A percentile compares a stretch with the other conserved stretches of the same genome.
Conservation (phyloP, 2,888 invertebrate species). For the Ophion slaviceki region DNA sequence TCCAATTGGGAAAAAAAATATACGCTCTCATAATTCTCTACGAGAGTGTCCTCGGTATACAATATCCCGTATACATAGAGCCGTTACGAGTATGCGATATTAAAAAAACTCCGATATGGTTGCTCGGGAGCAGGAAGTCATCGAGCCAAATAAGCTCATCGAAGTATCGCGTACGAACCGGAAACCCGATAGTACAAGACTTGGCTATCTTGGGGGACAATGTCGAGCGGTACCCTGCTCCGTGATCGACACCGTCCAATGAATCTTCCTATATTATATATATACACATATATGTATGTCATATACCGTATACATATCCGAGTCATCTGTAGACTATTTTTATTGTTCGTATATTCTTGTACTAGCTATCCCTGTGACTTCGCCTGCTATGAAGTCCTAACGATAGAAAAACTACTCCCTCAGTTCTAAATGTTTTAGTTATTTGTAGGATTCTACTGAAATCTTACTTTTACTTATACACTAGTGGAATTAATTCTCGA, state of each 20-base stretch:
- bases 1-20: constrained; percentile 1
- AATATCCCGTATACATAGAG: constrained; percentile 35
- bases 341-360: not conserved
- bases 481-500: no score
- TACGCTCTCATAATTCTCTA: constrained; percentile 26
- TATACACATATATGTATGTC: not conserved
- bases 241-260: constrained; percentile 58
- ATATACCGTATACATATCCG: not conserved
- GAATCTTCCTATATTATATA: constrained; percentile 9
- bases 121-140: constrained; percentile 54
- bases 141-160: constrained; percentile 64
- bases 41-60: not conserved
- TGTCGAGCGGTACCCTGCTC: constrained; percentile 65
- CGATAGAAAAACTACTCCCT: no score
- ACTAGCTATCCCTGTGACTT: no score
- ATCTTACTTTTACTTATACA: no score
- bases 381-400: no score
- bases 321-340: not conserved
- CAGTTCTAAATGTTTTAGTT: no score
- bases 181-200: constrained; percentile 60
- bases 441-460: no score
- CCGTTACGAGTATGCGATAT: constrained; percentile 47
- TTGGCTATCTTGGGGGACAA: constrained; percentile 52
- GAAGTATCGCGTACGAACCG: constrained; percentile 46
- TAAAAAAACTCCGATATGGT: constrained; percentile 43